Base-by-base conservation (phyloP, 2,888 invertebrate genomes). In the Hypomecis punctinalis region DNA sequence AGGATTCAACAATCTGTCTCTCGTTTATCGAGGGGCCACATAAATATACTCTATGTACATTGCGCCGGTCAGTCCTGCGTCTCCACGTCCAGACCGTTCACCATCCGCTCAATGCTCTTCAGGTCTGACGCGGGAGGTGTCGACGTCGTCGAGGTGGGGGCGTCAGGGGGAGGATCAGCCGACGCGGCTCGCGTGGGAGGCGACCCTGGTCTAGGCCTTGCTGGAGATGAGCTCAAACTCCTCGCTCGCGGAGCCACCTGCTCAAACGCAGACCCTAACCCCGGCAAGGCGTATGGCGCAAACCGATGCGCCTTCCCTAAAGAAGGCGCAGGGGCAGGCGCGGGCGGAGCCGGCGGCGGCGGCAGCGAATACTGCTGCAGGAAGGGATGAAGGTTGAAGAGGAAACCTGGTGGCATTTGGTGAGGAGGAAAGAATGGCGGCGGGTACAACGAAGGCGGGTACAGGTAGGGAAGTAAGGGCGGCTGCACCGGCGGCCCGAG, bases 51-150 rank as follows among this genome's bases (percentile, higher is more conserved):
- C 86, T 92, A 92, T 92, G 76, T 92, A 92, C 92, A 92, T 77
- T 76, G 78, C 71, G 76, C 78, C 78, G 84, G 82, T 91, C 91
- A 92, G 90, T 93, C 93, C 91, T 88, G 94, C 74, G 96, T 95
- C 86, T 97, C 97, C 74, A 97, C 97, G 87, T 98, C 98, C 71
- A 98, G 94, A 11, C 98, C 98, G 90, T 98, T 98, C 75, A 99
- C 98, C 98, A 98, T 98, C 87, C 98, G 97, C 93, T 99, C 98
- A 93, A 99, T 99, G 88, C 96, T 98, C 91, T 98, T 98, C 75
- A 99, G 95, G 91, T 98, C 98, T 69, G 96, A 97, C 48, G 96
- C 95, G 43, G 95, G 94, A 70, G 94, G 94, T 70, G 94, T 95
- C 74, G 90, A 84, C 57, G 94, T 86, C 69, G 95, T 94, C 57